phyloP scores from a whole-genome alignment of 2,888 invertebrate species.

The Melipona bicolor region DNA sequence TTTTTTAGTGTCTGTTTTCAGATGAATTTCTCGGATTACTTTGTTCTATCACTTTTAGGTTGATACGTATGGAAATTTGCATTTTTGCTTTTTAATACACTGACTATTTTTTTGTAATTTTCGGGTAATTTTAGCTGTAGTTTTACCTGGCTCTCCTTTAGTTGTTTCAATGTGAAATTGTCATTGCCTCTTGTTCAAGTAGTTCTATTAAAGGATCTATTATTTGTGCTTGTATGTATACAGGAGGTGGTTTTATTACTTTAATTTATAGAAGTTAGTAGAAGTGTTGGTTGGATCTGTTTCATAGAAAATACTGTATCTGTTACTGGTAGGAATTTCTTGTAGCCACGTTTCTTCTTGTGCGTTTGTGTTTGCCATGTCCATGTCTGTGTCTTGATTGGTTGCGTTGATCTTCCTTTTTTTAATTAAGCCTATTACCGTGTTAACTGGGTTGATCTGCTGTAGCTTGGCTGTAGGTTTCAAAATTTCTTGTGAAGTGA shows the following conservation, averaged over 20 bases:
- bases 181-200: not conserved
- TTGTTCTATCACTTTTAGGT: not conserved
- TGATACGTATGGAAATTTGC: slow-evolving; percentile 13
- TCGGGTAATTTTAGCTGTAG: not conserved
- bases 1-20: not conserved
- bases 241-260: not conserved
- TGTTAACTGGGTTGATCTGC: too few species aligned
- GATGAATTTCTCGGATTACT: not conserved
- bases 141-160: not conserved
- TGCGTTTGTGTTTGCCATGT: too few species aligned
- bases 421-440: too few species aligned
- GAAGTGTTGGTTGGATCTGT: too few species aligned
- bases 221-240: slow-evolving; percentile 12
- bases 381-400: too few species aligned
- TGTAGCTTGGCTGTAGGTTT: too few species aligned
- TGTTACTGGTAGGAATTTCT: too few species aligned
- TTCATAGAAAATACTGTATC: too few species aligned
- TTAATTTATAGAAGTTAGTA: not conserved
- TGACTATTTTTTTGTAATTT: not conserved
- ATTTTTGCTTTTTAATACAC: not conserved
- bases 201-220: not conserved
- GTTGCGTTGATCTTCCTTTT: too few species aligned
- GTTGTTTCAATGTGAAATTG: not conserved
- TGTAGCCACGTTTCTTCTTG: too few species aligned
- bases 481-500: too few species aligned